phyloP scores from a whole-genome alignment of 92 coral and sea anemone genomes.

The Nematostella vectensis region DNA sequence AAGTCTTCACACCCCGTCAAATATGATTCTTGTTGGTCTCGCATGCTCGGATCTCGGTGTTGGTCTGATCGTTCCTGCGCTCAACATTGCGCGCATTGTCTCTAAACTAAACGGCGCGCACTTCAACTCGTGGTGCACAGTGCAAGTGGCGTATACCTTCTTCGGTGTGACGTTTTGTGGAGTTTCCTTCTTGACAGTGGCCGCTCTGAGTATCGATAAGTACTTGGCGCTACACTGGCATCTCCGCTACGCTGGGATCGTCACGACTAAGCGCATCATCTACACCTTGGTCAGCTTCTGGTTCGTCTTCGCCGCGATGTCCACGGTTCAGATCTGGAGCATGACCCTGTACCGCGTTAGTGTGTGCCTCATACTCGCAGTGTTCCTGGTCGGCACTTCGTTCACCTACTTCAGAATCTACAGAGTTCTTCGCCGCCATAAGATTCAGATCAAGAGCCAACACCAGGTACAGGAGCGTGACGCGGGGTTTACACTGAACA shows the following conservation, averaged over 20 bases:
- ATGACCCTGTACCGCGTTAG: constrained; percentile 38
- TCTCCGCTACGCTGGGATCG: constrained; percentile 20
- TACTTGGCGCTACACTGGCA: constrained; percentile 40
- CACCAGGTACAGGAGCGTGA: constrained; percentile 5
- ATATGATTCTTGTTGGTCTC: constrained; percentile 24
- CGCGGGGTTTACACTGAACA: constrained; percentile 7
- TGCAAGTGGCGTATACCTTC: constrained; percentile 26
- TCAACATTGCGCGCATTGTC: constrained; percentile 20
- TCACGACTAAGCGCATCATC: constrained; percentile 22
- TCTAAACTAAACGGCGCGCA: constrained; percentile 20
- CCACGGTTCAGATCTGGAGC: constrained; percentile 30
- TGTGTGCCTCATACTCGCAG: constrained; percentile 22
- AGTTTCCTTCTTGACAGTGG: constrained; percentile 39
- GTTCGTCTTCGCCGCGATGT: constrained; percentile 31
- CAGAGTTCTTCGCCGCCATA: constrained; percentile 28
- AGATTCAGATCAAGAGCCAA: constrained; percentile 24
- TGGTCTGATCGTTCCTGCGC: constrained; percentile 21
- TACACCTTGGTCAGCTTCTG: constrained; percentile 20
- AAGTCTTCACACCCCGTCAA: constrained; percentile 23
- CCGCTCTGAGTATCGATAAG: constrained; percentile 39
- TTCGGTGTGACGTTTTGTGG: constrained; percentile 37
- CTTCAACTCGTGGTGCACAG: constrained; percentile 16
- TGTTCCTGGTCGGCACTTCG: constrained; percentile 27
- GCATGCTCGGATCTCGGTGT: constrained; percentile 38
- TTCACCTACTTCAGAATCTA: constrained; percentile 33